Conservation (phyloP, 2,888 invertebrate species). For the Cerceris ruficornis region DNA sequence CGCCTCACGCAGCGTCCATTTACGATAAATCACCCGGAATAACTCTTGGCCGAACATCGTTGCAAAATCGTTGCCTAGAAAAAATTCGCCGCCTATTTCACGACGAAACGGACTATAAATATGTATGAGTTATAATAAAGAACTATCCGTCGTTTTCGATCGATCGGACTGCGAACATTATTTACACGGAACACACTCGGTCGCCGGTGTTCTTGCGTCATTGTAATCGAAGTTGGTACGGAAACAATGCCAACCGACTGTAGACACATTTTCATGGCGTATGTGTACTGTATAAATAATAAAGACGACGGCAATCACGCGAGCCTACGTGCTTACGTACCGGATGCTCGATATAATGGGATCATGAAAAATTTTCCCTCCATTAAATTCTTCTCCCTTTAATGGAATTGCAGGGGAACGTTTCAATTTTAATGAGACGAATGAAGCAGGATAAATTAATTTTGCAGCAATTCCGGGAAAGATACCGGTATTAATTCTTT, state of each 20-base stretch:
- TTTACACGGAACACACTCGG: slow-evolving; percentile 2
- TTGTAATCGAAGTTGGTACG: neutral
- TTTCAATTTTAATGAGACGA: too few relatives aligned
- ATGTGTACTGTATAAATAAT: slow-evolving; percentile 47
- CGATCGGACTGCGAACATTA: slow-evolving; percentile 1
- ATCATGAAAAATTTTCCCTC: too few relatives aligned
- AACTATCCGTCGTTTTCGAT: neutral
- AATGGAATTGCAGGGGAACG: too few relatives aligned
- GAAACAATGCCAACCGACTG: slow-evolving; percentile 26
- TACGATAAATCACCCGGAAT: too few relatives aligned
- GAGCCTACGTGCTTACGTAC: neutral
- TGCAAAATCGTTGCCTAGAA: neutral
- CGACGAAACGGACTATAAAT: too few relatives aligned
- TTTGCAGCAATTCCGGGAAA: too few relatives aligned
- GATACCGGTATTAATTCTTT: too few relatives aligned
- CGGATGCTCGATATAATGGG: neutral
- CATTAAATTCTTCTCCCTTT: too few relatives aligned
- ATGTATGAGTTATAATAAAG: too few relatives aligned
- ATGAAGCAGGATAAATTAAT: too few relatives aligned
- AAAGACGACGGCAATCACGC: slow-evolving; percentile 36
- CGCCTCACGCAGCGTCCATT: too few relatives aligned
- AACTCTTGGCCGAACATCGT: too few relatives aligned
- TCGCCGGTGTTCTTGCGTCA: neutral
- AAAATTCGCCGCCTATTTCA: neutral
- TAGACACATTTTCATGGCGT: slow-evolving; percentile 38